Base-by-base conservation (phyloP, 2,888 invertebrate species). In the Nysson spinosus region DNA sequence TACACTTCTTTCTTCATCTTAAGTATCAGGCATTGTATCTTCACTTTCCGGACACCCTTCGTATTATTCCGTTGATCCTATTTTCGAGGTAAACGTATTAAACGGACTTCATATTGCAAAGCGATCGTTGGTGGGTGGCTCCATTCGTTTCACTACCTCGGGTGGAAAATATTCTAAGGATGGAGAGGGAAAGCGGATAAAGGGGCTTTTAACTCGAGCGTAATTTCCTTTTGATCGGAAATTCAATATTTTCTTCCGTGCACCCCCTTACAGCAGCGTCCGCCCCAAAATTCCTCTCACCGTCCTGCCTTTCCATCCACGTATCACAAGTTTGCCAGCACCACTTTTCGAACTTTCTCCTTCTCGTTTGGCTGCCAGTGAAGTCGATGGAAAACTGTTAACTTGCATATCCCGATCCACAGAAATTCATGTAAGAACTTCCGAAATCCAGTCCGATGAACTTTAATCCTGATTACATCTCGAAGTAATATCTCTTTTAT, bases 151-250 rank as follows among this genome's bases (percentile, higher is more conserved):
- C 19, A 30, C 11, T 7, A 17, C 14, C 16, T 28, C 14, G 42
- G 12, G 20, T 12, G 12, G 56, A 44, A 37, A 16, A 44, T 9
- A 39, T 7, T 46, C 32, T 24, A 40, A 17, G 14, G n/a, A n/a
- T n/a, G n/a, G n/a, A 39, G 46, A 40, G 46, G 19, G 54, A 26
- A 60, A 37, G 51, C 46, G 44, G 55, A 51, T 43, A 65, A 57
- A 57, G 56, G 52, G 51, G 72, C 76, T 72, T 77, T 77, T 75
- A 72, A 74, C 66, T 75, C 61, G 63, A 65, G 62, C 66, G 71
- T 78, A 76, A 78, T 78, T 75, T 74, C 64, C 75, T 72, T 77
- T 76, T 76, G 72, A 78, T 77, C 70, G 68, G 62, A 69, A 72
- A 75, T 70, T 67, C 67, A 70, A 77, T 77, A 78, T 68, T 77